Evolutionary conservation across 2,888 invertebrate genomes (phyloP).

Genomic region (Harpalus rufipes): DNA sequence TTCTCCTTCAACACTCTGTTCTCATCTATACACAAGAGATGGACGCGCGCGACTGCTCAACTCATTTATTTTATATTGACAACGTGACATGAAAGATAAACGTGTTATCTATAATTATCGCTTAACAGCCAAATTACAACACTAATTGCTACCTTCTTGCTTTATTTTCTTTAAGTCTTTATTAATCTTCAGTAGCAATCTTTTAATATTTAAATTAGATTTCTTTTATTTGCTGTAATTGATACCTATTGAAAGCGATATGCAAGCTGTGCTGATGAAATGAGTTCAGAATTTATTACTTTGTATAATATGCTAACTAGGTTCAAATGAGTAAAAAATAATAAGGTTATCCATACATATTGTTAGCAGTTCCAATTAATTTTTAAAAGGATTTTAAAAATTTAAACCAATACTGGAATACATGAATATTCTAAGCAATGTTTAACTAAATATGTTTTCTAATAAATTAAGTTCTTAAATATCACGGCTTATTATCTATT

Average conservation of each 20-base stretch:
- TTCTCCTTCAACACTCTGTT: slow-evolving; percentile 32
- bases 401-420: too few species aligned
- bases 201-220: slow-evolving; percentile 22
- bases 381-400: too few species aligned
- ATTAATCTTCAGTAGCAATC: slow-evolving; percentile 28
- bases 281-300: too few species aligned
- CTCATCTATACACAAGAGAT: not conserved
- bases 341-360: too few species aligned
- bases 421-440: too few species aligned
- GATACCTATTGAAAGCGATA: not conserved
- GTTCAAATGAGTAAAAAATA: too few species aligned
- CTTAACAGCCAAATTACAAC: slow-evolving; percentile 40
- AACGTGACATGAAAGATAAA: slow-evolving; percentile 49
- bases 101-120: slow-evolving; percentile 45
- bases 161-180: slow-evolving; percentile 45
- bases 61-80: slow-evolving; percentile 46
- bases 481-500: too few species aligned
- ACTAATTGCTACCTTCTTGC: slow-evolving; percentile 36
- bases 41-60: slow-evolving; percentile 29
- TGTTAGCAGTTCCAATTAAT: too few species aligned
- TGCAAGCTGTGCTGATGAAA: not conserved
- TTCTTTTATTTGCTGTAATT: slow-evolving; percentile 16
- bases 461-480: too few species aligned
- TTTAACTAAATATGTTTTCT: too few species aligned
- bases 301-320: too few species aligned